phyloP scores from a whole-genome alignment of 2,797 vertebrate species.

The Sebastes cheni region DNA sequence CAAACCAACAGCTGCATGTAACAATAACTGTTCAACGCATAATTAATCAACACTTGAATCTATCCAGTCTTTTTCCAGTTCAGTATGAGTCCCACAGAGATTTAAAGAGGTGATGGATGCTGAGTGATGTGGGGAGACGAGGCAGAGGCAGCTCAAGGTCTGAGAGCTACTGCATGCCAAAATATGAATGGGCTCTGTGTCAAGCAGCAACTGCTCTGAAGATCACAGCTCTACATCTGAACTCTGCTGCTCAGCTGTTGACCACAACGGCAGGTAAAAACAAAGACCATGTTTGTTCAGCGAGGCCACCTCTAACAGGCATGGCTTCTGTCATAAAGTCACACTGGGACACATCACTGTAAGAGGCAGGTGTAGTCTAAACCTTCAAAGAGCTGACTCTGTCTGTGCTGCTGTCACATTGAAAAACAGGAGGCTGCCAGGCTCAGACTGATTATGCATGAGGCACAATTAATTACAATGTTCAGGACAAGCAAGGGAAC shows the following conservation, averaged over 20 bases:
- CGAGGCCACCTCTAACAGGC: not conserved
- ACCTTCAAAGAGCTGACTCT: conserved; percentile 16
- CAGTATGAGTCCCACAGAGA: conserved; percentile 18
- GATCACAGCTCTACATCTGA: conserved; percentile 31
- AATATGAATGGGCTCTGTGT: conserved; percentile 26
- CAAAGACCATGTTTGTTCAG: conserved; percentile 6
- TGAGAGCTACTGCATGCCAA: conserved; percentile 41
- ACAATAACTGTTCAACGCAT: not conserved
- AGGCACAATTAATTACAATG: not conserved
- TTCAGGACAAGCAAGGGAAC: not conserved
- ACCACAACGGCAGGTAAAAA: conserved; percentile 13
- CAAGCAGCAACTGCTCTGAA: conserved; percentile 23
- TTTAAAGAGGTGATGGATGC: conserved; percentile 39
- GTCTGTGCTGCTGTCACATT: not conserved
- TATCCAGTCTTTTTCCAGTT: not conserved
- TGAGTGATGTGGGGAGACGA: conserved; percentile 23
- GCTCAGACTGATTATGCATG: not conserved
- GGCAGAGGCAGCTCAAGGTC: conserved; percentile 28
- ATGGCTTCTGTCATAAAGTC: not conserved
- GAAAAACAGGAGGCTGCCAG: not conserved
- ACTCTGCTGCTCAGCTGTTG: conserved; percentile 26
- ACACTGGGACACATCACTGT: not conserved
- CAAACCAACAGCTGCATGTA: not conserved
- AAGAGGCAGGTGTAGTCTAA: conserved; percentile 27
- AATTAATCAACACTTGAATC: conserved; percentile 18